Base-by-base conservation (phyloP, 2,113 vertebrate genomes). In the Vombatus ursinus region DNA sequence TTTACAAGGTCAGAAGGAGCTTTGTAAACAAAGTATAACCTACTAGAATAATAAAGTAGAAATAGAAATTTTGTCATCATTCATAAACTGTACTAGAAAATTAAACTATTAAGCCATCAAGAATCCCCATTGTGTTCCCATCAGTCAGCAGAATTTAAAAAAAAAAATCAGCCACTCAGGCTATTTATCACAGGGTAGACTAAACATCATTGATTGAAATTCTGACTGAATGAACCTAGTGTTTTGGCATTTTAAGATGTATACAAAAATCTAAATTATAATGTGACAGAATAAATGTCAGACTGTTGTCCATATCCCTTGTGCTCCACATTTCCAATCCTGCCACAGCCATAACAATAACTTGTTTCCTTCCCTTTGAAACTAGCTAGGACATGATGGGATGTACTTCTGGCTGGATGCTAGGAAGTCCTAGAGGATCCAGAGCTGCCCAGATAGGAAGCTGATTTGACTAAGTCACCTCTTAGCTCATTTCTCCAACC, bases 71-170 rank as follows among this genome's bases (percentile, higher is more conserved):
- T 44, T 22, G 68, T 84, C 68, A 44, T 23, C 19, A 8, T 84
- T 84, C 19, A 44, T 84, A 84, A 84, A 84, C 19, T 22, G n/a
- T 84, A 84, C 37, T 23, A 6, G 19, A 84, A 84, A 84, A 84
- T 44, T 84, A 84, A 84, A 22, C 68, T 84, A 44, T 84, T 84
- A 84, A 84, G 37, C n/a, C 19, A 84, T 84, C 19, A 84, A 23
- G 68, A 44, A 84, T 84, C 37, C 37, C 37, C 68, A 84, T 84
- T 84, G 68, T 84, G 68, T 84, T 37, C 37, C 16, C n/a, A 84
- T 84, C 68, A 84, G 37, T 84, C 68, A 84, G 44, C n/a, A 97
- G 61, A 92, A 95, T 92, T 92, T 84, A 95, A 44, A 61, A 50
- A 95, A 49, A 37, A 93, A 54, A 92, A 28, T 95, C 28, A 90